These are phyloP conservation scores for Drosophila buzzatii DNA, from an alignment of 2,888 invertebrate species.

Conservation along the genomic window DNA sequence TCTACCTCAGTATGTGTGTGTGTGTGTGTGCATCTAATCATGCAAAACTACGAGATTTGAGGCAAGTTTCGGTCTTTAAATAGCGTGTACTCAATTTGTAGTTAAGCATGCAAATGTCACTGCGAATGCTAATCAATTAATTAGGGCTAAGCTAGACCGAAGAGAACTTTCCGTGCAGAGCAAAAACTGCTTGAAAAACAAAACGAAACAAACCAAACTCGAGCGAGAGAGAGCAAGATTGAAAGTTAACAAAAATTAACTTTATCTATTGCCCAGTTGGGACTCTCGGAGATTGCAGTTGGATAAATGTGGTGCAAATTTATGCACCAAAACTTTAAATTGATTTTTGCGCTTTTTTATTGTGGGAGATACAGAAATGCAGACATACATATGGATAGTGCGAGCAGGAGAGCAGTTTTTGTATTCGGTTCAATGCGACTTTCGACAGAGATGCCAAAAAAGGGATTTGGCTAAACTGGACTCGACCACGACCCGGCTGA, in stretches of 20 bases:
- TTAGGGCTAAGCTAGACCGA: conserved; percentile 36
- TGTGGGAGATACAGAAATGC: conserved; percentile 15
- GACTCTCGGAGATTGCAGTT: conserved; percentile 20
- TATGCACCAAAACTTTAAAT: conserved; percentile 77
- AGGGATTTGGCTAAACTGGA: conserved; percentile 45
- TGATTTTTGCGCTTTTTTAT: conserved; percentile 61
- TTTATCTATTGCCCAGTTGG: conserved; percentile 38
- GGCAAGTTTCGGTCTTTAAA: neutral
- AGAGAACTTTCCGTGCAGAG: conserved; percentile 23
- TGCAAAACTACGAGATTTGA: conserved; percentile 24
- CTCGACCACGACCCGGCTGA: conserved; percentile 9
- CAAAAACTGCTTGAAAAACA: conserved; percentile 44
- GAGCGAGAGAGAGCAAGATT: neutral
- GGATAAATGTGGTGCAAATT: conserved; percentile 69
- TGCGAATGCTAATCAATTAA: conserved; percentile 64
- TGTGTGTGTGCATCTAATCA: conserved; percentile 31
- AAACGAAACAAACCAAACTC: conserved; percentile 2
- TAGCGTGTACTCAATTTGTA: conserved; percentile 8
- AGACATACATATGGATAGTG: neutral
- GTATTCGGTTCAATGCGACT: conserved; percentile 76
- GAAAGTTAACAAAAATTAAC: conserved; percentile 42
- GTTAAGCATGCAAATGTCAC: conserved; percentile 48
- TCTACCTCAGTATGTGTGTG: neutral
- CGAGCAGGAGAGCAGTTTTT: conserved; percentile 30
- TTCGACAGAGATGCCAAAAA: conserved; percentile 58